A percentile compares a stretch with the other conserved stretches of the same genome.
These are phyloP conservation scores for Columba livia DNA, from an alignment of 2,113 vertebrate genomes.

Conservation along the genomic window DNA sequence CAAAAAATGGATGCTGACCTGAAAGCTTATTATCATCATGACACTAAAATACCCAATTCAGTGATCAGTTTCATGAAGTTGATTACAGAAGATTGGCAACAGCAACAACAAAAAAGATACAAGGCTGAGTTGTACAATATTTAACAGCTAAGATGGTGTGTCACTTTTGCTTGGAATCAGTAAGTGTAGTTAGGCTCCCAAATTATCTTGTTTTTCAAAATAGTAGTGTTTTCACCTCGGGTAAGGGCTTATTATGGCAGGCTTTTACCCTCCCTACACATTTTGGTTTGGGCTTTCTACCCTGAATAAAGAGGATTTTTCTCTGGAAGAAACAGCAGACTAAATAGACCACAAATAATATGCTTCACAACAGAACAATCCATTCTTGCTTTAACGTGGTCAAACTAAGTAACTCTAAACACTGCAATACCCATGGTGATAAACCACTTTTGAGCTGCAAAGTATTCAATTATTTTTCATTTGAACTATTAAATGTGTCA, in stretches of 20 bases:
- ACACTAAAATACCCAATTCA: background rate
- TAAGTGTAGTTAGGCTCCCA: slow-evolving; percentile 6
- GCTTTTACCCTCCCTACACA: background rate
- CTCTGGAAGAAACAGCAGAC: slow-evolving; percentile 28
- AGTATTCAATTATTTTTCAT: slow-evolving; percentile 56
- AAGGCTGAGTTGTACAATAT: background rate
- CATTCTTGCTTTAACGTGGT: slow-evolving; percentile 14
- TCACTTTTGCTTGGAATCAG: slow-evolving; percentile 24
- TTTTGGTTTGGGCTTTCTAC: slow-evolving; percentile 29
- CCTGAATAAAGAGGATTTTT: slow-evolving; percentile 38
- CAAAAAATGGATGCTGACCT: background rate
- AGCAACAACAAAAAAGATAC: background rate
- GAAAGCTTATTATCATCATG: background rate
- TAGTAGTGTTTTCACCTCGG: slow-evolving; percentile 32
- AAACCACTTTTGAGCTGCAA: slow-evolving; percentile 34
- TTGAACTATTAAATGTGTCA: slow-evolving; percentile 47
- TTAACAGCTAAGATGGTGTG: background rate
- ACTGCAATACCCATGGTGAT: slow-evolving; percentile 33
- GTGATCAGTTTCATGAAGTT: background rate
- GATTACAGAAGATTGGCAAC: background rate
- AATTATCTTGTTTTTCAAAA: slow-evolving; percentile 51
- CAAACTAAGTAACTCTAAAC: slow-evolving; percentile 35
- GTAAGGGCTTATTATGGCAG: slow-evolving; percentile 10
- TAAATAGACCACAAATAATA: slow-evolving; percentile 37
- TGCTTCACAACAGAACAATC: slow-evolving; percentile 18